Evolutionary conservation across 1,140 invertebrate genomes (phyloP).

Genomic region (Pteromalus puparum): DNA sequence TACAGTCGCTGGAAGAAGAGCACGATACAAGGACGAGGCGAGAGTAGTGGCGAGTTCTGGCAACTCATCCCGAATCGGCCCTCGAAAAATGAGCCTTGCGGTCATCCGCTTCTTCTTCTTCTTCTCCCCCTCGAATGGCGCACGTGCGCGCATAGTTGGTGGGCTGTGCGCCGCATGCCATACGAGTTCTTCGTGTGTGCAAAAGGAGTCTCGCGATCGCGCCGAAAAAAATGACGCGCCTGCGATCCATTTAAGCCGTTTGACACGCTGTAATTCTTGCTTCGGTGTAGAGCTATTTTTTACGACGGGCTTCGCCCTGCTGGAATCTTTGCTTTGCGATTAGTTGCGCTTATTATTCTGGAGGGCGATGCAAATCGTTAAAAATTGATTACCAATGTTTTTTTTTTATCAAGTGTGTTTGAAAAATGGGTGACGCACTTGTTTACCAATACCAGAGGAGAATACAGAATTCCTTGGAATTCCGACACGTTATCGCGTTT

Average conservation of each 20-base stretch:
- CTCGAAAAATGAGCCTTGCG: neutral
- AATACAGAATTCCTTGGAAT: too few species aligned
- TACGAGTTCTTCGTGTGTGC: neutral
- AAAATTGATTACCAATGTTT: too few species aligned
- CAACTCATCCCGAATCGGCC: neutral
- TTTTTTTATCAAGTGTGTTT: too few species aligned
- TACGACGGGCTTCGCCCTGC: neutral
- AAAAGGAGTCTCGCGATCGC: neutral
- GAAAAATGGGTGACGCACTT: too few species aligned
- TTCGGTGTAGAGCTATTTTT: neutral
- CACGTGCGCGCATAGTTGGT: neutral
- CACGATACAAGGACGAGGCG: too few species aligned
- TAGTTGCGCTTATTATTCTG: too few species aligned
- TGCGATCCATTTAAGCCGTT: neutral
- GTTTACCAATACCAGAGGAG: too few species aligned
- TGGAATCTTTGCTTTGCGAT: neutral
- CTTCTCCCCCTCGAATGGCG: neutral
- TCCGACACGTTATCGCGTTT: too few species aligned
- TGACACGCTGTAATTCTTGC: conserved; percentile 3
- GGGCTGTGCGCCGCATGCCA: neutral
- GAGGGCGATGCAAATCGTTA: too few species aligned
- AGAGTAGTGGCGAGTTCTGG: neutral
- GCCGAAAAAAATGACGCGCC: too few species aligned
- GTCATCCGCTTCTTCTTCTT: neutral
- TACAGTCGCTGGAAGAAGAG: neutral